Percentiles rank a stretch among this genome's conserved stretches.
Conservation (phyloP, 2,888 invertebrate species). For the Stenurella melanura region DNA sequence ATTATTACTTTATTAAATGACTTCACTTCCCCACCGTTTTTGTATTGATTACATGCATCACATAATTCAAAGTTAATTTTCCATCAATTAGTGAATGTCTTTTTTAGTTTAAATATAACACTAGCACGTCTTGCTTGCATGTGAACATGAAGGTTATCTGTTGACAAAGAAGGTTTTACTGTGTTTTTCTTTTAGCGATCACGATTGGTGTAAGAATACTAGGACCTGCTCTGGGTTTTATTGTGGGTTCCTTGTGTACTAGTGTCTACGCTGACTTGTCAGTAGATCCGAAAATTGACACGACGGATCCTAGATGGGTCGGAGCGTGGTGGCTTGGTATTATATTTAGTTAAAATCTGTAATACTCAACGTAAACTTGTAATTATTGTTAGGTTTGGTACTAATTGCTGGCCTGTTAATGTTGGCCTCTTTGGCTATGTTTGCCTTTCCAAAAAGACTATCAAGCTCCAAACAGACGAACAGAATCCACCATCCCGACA, state of each 20-base stretch:
- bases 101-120: too few species aligned
- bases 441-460: slow-evolving; percentile 90
- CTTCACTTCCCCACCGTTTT: too few species aligned
- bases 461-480: slow-evolving; percentile 72
- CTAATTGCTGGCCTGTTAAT: slow-evolving; percentile 89
- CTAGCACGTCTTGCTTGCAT: too few species aligned
- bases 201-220: slow-evolving; percentile 94
- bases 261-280: slow-evolving; percentile 89
- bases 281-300: slow-evolving; percentile 83
- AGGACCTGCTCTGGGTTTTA: slow-evolving; percentile 92
- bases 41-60: too few species aligned
- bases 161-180: not conserved
- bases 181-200: slow-evolving; percentile 79
- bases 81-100: too few species aligned
- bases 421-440: slow-evolving; percentile 90
- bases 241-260: slow-evolving; percentile 92
- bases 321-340: slow-evolving; percentile 98
- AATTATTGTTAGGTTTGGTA: slow-evolving; percentile 81
- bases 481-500: slow-evolving; percentile 69
- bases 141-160: not conserved
- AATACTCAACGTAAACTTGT: slow-evolving; percentile 8
- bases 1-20: too few species aligned
- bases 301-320: slow-evolving; percentile 91
- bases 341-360: not conserved
- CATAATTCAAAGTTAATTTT: too few species aligned